A percentile compares a stretch with the other conserved stretches of the same genome.
Evolutionary conservation across 2,113 vertebrate species (phyloP).

Genomic region (Prinia subflava): DNA sequence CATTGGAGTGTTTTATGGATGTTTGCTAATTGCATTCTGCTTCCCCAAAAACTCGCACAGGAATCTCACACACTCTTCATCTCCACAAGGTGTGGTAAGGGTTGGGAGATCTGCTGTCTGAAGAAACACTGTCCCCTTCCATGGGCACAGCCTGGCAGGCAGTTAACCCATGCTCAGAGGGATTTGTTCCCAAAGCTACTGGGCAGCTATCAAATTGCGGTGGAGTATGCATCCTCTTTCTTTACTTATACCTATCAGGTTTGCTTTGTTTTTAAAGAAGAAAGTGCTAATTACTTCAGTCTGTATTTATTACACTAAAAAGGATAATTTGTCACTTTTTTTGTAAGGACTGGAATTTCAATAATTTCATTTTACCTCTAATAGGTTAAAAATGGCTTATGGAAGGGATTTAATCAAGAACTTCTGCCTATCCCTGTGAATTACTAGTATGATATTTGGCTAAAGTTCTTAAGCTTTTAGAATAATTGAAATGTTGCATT

Average conservation of each 20-base stretch:
- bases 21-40: slow-evolving; percentile 36
- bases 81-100: neutral
- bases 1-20: neutral
- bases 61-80: neutral
- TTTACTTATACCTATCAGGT: neutral
- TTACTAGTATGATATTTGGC: neutral
- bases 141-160: neutral
- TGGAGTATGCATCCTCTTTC: neutral
- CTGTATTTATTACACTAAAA: neutral
- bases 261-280: neutral
- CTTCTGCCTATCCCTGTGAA: neutral
- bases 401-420: neutral
- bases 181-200: neutral
- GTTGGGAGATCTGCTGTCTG: neutral
- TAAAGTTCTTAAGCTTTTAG: slow-evolving; percentile 20
- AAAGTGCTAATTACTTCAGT: neutral
- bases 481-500: slow-evolving; percentile 7
- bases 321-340: neutral
- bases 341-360: neutral
- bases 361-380: neutral
- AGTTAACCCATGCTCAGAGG: neutral
- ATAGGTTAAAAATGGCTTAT: neutral
- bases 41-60: neutral
- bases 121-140: neutral
- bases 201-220: neutral